phyloP scores from a whole-genome alignment of 2,888 invertebrate genomes.

The Reticulitermes lucifugus region DNA sequence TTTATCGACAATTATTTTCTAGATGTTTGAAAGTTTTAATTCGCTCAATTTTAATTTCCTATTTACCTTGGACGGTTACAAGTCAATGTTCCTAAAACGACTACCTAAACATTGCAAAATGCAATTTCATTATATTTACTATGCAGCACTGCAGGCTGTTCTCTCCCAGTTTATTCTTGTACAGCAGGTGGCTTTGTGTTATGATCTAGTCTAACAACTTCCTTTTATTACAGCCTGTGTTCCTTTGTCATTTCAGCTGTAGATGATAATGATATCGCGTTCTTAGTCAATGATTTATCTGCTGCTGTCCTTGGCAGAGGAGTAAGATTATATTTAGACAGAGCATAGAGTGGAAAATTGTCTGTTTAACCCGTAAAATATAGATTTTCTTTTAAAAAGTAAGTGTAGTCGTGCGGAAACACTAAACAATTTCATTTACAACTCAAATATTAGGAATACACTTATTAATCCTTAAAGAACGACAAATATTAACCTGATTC shows the following conservation, averaged over 20 bases:
- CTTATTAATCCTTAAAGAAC: too few species aligned
- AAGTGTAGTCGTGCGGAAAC: background rate
- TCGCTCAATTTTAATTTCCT: too few species aligned
- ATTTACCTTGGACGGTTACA: too few species aligned
- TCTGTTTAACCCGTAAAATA: background rate
- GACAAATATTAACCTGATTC: too few species aligned
- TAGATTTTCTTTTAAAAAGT: background rate
- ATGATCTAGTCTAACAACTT: background rate
- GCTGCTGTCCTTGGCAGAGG: background rate
- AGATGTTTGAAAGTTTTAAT: too few species aligned
- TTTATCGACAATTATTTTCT: too few species aligned
- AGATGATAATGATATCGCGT: background rate
- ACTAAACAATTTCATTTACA: background rate
- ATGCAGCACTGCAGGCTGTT: too few species aligned
- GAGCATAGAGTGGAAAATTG: background rate
- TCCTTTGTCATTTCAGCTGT: background rate
- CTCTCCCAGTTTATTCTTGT: background rate
- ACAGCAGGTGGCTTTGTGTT: background rate
- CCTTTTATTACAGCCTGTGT: background rate
- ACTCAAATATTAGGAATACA: background rate
- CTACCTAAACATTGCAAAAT: too few species aligned
- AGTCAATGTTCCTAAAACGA: too few species aligned
- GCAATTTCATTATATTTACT: too few species aligned
- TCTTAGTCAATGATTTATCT: background rate
- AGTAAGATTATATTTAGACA: background rate